Base-by-base conservation (phyloP, 2,797 vertebrate genomes). In the Vultur gryphus region DNA sequence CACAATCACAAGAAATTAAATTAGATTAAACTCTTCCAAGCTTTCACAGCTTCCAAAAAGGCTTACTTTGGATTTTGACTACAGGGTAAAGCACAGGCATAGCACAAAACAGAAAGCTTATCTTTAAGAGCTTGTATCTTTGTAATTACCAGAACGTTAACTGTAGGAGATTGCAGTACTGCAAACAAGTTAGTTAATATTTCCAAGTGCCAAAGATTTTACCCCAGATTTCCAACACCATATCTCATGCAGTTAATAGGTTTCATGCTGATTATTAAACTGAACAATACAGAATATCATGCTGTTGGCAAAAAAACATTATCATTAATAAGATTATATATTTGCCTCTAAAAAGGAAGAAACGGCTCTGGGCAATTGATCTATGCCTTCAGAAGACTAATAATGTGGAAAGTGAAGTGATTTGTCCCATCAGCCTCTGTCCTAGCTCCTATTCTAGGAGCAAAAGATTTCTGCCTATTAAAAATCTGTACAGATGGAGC, bases 271-370 rank as follows among this genome's bases (percentile, higher is more conserved):
- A 84, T 90, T 97, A 96, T 96, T 94, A 95, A 92, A 84, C 72
- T 69, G 84, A 94, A 97, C 79, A 92, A 92, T 94, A 72, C 35
- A 84, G 84, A 93, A 83, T 84, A 95, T 88, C 92, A 70, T 67
- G 82, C 93, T 91, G 92, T 76, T 72, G 94, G 93, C 87, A 92
- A 92, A 93, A 95, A 61, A 49, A 3, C 65, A 94, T 94, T 92
- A 96, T 93, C 89, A 90, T 96, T 96, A 91, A 89, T 88, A 97
- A 96, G 92, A 93, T 95, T 96, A 84, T 76, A 91, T 91, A 91
- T 89, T 85, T 95, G 71, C 72, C 69, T 75, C 89, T 76, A 86
- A 97, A 96, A 97, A 58, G 31, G 84, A 94, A 95, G 78, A 91
- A 93, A 72, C 43, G 71, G 81, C 90, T 93, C 80, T 87, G 79